A percentile compares a stretch with the other conserved stretches of the same genome.
These are phyloP conservation scores for Pseudanteris insignis DNA, from an alignment of 2,888 invertebrate genomes.

Conservation along the genomic window DNA sequence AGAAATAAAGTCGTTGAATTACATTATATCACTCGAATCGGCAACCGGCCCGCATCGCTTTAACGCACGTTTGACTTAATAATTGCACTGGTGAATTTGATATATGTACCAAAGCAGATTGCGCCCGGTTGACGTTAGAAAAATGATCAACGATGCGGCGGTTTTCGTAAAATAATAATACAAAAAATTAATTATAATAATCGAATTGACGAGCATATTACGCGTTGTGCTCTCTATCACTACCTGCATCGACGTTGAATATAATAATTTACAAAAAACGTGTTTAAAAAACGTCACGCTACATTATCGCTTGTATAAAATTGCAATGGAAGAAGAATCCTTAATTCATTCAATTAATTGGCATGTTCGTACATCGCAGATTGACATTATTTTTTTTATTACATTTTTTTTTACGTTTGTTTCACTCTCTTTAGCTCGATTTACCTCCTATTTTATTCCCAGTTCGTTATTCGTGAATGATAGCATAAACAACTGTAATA, in stretches of 20 bases:
- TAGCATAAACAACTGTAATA: slow-evolving; percentile 43
- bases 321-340: slow-evolving; percentile 44
- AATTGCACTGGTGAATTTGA: slow-evolving; percentile 22
- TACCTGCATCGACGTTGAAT: slow-evolving; percentile 35
- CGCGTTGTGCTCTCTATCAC: slow-evolving; percentile 30
- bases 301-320: slow-evolving; percentile 42
- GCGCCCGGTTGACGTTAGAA: slow-evolving; percentile 6
- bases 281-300: slow-evolving; percentile 41
- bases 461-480: slow-evolving; percentile 37
- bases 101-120: slow-evolving; percentile 2
- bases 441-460: slow-evolving; percentile 17
- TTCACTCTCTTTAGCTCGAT: slow-evolving; percentile 11
- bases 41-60: too few species aligned
- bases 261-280: slow-evolving; percentile 45
- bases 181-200: slow-evolving; percentile 2
- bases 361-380: slow-evolving; percentile 37
- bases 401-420: slow-evolving; percentile 2
- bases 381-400: slow-evolving; percentile 24
- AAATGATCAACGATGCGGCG: too few species aligned
- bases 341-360: slow-evolving; percentile 45
- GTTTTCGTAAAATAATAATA: too few species aligned
- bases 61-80: too few species aligned
- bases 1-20: slow-evolving; percentile 10
- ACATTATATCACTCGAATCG: slow-evolving; percentile 32
- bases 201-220: slow-evolving; percentile 34